Evolutionary conservation across 2,888 invertebrate species (phyloP).

Genomic region (Esperia sulphurella): DNA sequence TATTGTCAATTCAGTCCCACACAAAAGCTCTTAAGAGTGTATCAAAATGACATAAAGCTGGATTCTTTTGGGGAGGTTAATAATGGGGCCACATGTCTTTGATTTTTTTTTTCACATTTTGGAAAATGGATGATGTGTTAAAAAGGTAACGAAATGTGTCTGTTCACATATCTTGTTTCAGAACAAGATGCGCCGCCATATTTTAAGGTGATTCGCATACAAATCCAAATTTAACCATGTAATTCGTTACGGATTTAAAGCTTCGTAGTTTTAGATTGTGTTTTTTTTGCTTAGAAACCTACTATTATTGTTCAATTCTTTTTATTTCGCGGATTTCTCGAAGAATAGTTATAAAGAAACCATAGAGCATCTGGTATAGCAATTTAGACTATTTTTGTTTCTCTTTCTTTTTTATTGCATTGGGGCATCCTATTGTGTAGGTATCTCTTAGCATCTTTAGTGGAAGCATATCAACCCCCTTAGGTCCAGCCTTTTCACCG

Average conservation of each 20-base stretch:
- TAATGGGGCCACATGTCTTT: slow-evolving; percentile 66
- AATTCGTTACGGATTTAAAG: slow-evolving; percentile 41
- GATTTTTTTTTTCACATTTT: slow-evolving; percentile 53
- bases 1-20: slow-evolving; percentile 53
- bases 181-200: slow-evolving; percentile 37
- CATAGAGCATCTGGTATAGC: no score
- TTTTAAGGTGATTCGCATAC: slow-evolving; percentile 53
- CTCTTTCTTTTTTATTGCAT: no score
- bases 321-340: no score
- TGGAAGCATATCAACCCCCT: no score
- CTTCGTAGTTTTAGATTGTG: slow-evolving; percentile 25
- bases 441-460: no score
- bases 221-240: slow-evolving; percentile 41
- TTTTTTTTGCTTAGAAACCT: slow-evolving; percentile 11
- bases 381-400: no score
- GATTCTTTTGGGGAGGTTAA: slow-evolving; percentile 66
- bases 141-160: slow-evolving; percentile 68
- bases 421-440: no score
- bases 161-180: slow-evolving; percentile 46
- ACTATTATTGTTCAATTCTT: no score
- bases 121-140: slow-evolving; percentile 75
- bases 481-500: no score
- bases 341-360: no score
- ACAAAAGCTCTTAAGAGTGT: slow-evolving; percentile 71
- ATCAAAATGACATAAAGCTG: slow-evolving; percentile 78